A percentile compares a stretch with the other conserved stretches of the same genome.
Evolutionary conservation across 2,888 invertebrate genomes (phyloP).

Genomic region (Temnothorax unifasciatus): DNA sequence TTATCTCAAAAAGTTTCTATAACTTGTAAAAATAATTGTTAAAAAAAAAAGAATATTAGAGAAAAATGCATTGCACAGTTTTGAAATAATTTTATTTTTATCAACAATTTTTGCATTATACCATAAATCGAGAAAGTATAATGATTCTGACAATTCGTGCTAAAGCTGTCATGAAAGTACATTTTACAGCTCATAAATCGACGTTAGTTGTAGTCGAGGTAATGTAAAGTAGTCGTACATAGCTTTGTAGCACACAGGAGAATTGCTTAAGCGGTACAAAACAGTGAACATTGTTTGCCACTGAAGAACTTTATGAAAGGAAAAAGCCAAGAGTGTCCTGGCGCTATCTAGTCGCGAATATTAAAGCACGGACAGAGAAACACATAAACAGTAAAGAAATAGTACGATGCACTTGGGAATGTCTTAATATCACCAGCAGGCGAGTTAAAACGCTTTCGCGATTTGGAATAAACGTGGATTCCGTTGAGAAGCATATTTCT

Average conservation of each 20-base stretch:
- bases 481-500: background rate
- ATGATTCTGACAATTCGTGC: background rate
- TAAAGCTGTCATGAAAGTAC: constrained; percentile 12
- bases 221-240: constrained; percentile 30
- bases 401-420: constrained; percentile 31
- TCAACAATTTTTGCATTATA: background rate
- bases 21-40: background rate
- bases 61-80: background rate
- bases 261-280: constrained; percentile 44
- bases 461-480: constrained; percentile 14
- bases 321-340: constrained; percentile 37
- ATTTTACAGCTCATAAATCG: constrained; percentile 48
- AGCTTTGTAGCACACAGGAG: constrained; percentile 41
- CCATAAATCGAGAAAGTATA: background rate
- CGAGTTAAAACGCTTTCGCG: constrained; percentile 22
- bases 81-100: background rate
- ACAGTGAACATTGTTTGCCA: constrained; percentile 21
- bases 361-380: constrained; percentile 29
- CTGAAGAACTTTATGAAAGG: constrained; percentile 47
- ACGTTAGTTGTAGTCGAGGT: constrained; percentile 21
- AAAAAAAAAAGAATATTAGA: constrained; percentile 5
- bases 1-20: background rate
- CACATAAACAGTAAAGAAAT: constrained; percentile 36
- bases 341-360: constrained; percentile 30
- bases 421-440: constrained; percentile 33